Conservation (phyloP, 2,797 vertebrate genomes). For the Takifugu rubripes region DNA sequence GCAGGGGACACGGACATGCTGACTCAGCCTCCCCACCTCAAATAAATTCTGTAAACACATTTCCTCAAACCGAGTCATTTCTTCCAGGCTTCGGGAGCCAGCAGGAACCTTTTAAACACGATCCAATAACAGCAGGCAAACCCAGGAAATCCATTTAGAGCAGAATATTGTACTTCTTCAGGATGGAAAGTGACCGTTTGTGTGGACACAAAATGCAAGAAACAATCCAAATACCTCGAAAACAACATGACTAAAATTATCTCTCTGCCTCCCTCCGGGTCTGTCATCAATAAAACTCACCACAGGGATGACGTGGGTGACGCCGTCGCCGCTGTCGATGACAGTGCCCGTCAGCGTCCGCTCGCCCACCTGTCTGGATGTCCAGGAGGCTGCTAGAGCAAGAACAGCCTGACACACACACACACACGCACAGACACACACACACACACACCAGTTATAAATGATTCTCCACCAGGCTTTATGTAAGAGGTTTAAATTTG, state of each 20-base stretch:
- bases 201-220: too few relatives aligned
- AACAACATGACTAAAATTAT: too few relatives aligned
- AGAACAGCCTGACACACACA: slow-evolving; percentile 77
- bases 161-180: neutral
- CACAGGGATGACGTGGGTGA: slow-evolving; percentile 97
- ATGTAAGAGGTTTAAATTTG: too few relatives aligned
- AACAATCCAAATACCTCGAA: too few relatives aligned
- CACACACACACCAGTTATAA: too few relatives aligned
- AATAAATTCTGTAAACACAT: slow-evolving; percentile 40
- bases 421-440: slow-evolving; percentile 58
- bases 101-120: slow-evolving; percentile 26
- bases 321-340: slow-evolving; percentile 96
- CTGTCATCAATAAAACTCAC: slow-evolving; percentile 68
- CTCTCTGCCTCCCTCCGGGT: too few relatives aligned
- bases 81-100: slow-evolving; percentile 21
- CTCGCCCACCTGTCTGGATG: slow-evolving; percentile 93
- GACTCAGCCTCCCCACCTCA: slow-evolving; percentile 31
- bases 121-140: neutral
- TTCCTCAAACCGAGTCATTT: slow-evolving; percentile 38
- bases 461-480: too few relatives aligned
- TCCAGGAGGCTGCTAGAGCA: slow-evolving; percentile 96
- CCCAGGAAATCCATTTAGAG: slow-evolving; percentile 8
- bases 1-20: slow-evolving; percentile 28
- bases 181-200: too few relatives aligned
- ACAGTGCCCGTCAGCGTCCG: slow-evolving; percentile 92